Evolutionary conservation across 2,888 invertebrate genomes (phyloP).

Genomic region (Amiota mariae): DNA sequence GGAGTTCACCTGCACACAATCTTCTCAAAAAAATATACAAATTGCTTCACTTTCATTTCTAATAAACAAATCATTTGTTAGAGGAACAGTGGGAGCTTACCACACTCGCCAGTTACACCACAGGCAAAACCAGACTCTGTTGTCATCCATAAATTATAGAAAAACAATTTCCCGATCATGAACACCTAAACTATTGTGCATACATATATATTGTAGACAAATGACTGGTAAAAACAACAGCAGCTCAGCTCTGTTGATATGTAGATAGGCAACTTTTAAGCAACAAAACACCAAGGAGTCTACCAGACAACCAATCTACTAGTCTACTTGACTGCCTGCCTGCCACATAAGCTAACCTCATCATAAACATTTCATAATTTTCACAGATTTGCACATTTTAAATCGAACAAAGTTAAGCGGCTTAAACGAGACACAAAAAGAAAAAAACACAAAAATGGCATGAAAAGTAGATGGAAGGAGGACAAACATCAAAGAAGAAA

Average conservation of each 20-base stretch:
- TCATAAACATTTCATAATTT: constrained; percentile 21
- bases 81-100: no score
- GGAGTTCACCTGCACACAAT: neutral
- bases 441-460: neutral
- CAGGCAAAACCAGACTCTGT: no score
- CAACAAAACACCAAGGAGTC: no score
- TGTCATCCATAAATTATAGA: no score
- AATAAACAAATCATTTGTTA: neutral
- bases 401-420: constrained; percentile 27
- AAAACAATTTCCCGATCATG: no score
- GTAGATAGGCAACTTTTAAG: no score
- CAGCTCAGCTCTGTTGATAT: no score
- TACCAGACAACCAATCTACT: no score
- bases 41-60: neutral
- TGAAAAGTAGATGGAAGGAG: neutral
- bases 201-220: no score
- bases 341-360: neutral
- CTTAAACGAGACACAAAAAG: constrained; percentile 11
- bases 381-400: constrained; percentile 22
- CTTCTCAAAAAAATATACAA: neutral
- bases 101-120: no score
- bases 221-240: no score
- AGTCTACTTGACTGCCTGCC: neutral
- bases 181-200: no score
- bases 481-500: neutral